Conservation (phyloP, 2,113 vertebrate genomes). For the Hucho hucho region DNA sequence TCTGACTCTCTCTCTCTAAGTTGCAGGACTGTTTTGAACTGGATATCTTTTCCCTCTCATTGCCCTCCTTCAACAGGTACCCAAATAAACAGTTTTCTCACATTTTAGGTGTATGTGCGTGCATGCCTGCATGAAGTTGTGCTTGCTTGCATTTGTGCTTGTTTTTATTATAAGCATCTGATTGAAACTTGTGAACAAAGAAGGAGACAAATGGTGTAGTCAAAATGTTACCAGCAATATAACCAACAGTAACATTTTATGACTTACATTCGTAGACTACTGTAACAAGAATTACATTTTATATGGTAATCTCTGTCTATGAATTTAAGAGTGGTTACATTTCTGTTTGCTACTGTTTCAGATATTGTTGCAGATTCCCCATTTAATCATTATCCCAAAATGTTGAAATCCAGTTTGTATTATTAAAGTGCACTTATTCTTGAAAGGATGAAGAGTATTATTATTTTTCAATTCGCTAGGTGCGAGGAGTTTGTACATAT, state of each 20-base stretch:
- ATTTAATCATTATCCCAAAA: neutral
- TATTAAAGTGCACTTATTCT: neutral
- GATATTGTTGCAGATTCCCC: no score
- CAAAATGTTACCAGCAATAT: neutral
- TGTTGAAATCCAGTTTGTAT: neutral
- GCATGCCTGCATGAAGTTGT: neutral
- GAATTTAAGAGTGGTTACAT: no score
- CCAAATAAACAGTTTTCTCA: neutral
- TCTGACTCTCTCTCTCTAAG: neutral
- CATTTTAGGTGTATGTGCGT: constrained; percentile 21
- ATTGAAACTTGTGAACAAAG: neutral
- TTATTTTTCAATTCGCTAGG: neutral
- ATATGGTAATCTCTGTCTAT: no score
- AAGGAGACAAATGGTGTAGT: neutral
- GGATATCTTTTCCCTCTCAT: neutral
- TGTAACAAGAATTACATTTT: neutral
- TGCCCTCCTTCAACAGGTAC: neutral
- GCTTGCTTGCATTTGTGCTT: neutral
- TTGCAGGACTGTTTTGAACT: neutral
- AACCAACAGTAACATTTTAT: neutral
- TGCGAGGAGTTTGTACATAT: neutral
- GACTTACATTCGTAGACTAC: neutral
- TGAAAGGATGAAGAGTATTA: neutral
- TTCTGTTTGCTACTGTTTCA: no score
- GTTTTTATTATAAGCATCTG: neutral